These are phyloP conservation scores for Rhincodon typus DNA, from an alignment of 2,797 vertebrate genomes.

Conservation along the genomic window DNA sequence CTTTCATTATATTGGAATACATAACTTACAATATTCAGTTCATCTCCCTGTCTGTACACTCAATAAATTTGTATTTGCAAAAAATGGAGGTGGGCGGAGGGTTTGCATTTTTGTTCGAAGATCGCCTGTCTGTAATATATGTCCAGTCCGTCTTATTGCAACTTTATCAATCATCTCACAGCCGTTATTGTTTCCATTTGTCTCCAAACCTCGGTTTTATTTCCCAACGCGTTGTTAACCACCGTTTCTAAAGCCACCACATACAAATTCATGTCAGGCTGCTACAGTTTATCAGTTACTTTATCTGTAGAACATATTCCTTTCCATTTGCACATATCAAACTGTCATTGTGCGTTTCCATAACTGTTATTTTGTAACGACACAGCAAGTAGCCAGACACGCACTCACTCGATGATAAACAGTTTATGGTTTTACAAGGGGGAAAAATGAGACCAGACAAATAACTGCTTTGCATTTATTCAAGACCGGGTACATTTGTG, in stretches of 20 bases:
- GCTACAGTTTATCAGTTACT: neutral
- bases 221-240: neutral
- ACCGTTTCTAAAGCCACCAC: neutral
- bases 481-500: neutral
- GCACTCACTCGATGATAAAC: neutral
- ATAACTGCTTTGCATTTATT: neutral
- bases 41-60: neutral
- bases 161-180: neutral
- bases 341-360: neutral
- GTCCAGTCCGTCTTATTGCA: neutral
- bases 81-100: neutral
- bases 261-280: neutral
- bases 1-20: neutral
- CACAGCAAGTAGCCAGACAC: neutral
- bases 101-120: neutral
- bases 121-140: neutral
- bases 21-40: neutral
- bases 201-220: neutral
- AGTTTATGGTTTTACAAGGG: neutral
- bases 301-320: neutral
- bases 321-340: neutral
- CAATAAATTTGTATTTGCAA: neutral
- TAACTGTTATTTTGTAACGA: neutral
- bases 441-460: too few relatives aligned
- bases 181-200: slow-evolving; percentile 1